phyloP scores from a whole-genome alignment of 2,797 vertebrate species.

The Rousettus madagascariensis region DNA sequence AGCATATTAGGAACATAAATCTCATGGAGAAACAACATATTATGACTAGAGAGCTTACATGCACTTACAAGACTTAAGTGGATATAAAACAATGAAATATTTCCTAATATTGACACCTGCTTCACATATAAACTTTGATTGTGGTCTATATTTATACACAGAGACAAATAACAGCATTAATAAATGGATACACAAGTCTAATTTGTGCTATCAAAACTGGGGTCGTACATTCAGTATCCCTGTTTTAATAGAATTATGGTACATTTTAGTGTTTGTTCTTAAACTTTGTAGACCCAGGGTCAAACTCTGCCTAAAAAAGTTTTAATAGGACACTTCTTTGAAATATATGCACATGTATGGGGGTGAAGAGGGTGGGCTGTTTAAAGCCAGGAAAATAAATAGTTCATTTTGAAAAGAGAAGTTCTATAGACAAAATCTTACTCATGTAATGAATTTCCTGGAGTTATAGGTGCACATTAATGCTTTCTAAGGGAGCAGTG shows the following conservation, averaged over 20 bases:
- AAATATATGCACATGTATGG: background rate
- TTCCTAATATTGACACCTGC: background rate
- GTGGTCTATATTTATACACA: background rate
- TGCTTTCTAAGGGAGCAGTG: background rate
- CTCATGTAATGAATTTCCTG: background rate
- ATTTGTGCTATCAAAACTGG: background rate
- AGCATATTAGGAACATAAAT: background rate
- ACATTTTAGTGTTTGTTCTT: background rate
- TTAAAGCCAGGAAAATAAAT: background rate
- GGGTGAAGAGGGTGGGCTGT: background rate
- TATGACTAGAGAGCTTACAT: background rate
- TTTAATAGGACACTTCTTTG: background rate
- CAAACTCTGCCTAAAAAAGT: background rate
- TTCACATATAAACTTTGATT: background rate
- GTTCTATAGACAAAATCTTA: background rate
- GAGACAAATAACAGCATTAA: background rate
- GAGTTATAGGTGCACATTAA: background rate
- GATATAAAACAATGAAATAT: background rate
- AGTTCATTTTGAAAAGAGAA: background rate
- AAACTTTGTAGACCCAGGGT: background rate
- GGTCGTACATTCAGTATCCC: background rate
- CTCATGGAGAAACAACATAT: background rate
- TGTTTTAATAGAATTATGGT: background rate
- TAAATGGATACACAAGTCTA: background rate
- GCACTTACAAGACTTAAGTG: background rate